Base-by-base conservation (phyloP, 2,113 vertebrate species). In the Nansenia antarctica region DNA sequence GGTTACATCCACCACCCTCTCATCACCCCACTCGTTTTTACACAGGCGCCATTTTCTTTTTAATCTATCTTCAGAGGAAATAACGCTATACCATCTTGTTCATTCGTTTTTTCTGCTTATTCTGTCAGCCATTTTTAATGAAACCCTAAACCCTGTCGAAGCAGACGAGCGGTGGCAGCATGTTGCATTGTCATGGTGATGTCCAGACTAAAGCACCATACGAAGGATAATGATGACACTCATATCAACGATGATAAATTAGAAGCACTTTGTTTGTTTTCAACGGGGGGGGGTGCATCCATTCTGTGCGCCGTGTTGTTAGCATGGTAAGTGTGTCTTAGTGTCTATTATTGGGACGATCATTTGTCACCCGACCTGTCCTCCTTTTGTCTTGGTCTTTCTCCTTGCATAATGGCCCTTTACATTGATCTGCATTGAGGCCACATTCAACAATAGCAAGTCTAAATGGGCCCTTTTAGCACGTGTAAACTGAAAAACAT, bases 281-380 rank as follows among this genome's bases (percentile, higher is more conserved):
- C 80, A 59, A 85, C 84, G 67, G 88, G 32, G 27, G 55, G 67
- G 78, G 84, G 84, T 62, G 80, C 74, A 81, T 82, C 82, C 72
- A 52, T 83, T 71, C 76, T 72, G 81, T 24, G 58, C 60, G 70
- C 67, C 73, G 79, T 87, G 88, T 91, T 90, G 87, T 90, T 86
- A 85, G 88, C 88, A 84, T 89, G 88, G 90, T 79, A 85, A 89
- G 86, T 77, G 84, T 89, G 88, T 89, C 83, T 82, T 75, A 52
- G 77, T 78, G 69, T 85, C 89, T 77, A 89, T 89, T 92, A 89
- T 91, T 69, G 22, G 82, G 81, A 79, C 60, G 82, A 89, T 91
- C 91, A 89, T 93, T 92, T 90, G 92, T 93, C 91, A 93, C 79
- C 27, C 32, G 68, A 76, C 81, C 84, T 89, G 91, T 91, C 91